Evolutionary conservation across 64 coral and sea anemone genomes (phyloP), one percentile per base, ranked within the genome.

Genomic region (Porites australiensis): DNA sequence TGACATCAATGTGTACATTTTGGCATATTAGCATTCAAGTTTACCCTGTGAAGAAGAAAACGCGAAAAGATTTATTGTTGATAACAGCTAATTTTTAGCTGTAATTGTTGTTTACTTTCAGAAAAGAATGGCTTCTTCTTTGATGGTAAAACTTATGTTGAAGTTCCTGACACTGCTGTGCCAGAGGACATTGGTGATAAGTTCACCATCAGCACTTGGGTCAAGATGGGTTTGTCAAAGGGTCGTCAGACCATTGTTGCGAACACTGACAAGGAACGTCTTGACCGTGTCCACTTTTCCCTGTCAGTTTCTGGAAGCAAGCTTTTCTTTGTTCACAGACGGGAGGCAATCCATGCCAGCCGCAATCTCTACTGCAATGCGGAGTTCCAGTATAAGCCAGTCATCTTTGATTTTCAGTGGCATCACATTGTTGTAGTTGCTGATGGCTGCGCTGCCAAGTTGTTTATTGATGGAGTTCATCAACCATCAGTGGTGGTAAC

Each of bases 261-360:
- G 3, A 88, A 84, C 57, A 91, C 95, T 62, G 95, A 97, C 72
- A 82, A 93, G 62, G 65, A 82, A n/a, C 73, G 87, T 2, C 82
- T 93, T 7, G 74, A 97, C 70, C 89, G 95, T 15, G 90, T 97
- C 19, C 95, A 97, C 81, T 97, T 97, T 87, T 93, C 95, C 9
- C 43, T 91, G 58, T 79, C 75, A 13, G 83, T 37, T 43, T 91
- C 65, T 49, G 74, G 55, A 23, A 83, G 72, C 60, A 75, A 89
- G 47, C 95, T 98, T 20, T 15, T 77, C 11, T 86, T 98, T 58
- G 83, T 76, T 43, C 95, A 98, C 55, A 82, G 92, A 9, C 88
- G 73, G 44, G 95, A 94, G 70, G 69, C 95, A 50, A 73, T 71
- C 66, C 88, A 93, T 83, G 95, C 86, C 48, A 91, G 80, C 13